phyloP scores from a whole-genome alignment of 2,113 vertebrate species.

The Stictonetta naevosa region DNA sequence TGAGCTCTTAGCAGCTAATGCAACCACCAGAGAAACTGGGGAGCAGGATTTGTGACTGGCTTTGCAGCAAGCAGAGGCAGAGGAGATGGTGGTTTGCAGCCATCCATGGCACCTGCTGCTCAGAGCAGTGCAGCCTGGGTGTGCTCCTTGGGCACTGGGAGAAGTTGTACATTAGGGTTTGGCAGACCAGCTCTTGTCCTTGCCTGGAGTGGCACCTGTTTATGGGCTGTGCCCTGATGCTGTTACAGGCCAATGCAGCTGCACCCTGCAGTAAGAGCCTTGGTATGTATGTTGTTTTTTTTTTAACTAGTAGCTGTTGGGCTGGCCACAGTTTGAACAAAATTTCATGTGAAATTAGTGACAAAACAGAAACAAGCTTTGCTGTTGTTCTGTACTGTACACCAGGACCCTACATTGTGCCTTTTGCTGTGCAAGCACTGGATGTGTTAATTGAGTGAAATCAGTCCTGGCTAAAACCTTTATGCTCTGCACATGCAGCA shows the following conservation, averaged over 20 bases:
- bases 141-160: neutral
- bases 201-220: neutral
- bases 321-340: neutral
- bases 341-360: neutral
- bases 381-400: neutral
- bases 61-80: neutral
- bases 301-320: neutral
- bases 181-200: neutral
- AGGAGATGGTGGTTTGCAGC: neutral
- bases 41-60: rapidly evolving
- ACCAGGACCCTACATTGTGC: rapidly evolving
- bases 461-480: neutral
- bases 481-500: neutral
- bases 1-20: rapidly evolving
- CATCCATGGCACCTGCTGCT: neutral
- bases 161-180: rapidly evolving
- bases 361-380: neutral
- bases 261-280: neutral
- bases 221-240: rapidly evolving
- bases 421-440: neutral
- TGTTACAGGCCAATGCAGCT: neutral
- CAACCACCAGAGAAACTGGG: rapidly evolving
- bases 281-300: neutral
- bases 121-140: neutral
- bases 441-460: rapidly evolving